A percentile compares a stretch with the other conserved stretches of the same genome.
These are phyloP conservation scores for Aporrectodea caliginosa DNA, from an alignment of 1,140 invertebrate genomes.

Conservation along the genomic window DNA sequence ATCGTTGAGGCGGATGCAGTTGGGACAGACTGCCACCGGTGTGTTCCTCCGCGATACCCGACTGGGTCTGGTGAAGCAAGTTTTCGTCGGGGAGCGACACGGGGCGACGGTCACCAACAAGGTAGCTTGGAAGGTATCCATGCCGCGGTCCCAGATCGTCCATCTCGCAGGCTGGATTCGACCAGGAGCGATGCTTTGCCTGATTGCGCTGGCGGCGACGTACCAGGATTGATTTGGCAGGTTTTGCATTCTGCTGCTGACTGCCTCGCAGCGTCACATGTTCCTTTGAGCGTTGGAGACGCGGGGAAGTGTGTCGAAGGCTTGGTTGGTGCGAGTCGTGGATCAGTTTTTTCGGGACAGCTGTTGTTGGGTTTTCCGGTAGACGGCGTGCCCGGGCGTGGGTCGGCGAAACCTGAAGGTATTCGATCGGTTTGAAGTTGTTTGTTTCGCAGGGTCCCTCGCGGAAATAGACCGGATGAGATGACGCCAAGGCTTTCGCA, in stretches of 20 bases:
- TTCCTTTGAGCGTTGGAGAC: neutral
- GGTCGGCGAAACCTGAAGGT: conserved; percentile 23
- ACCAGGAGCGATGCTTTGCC: conserved; percentile 11
- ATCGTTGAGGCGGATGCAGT: neutral
- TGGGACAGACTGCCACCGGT: neutral
- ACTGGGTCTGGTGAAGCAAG: neutral
- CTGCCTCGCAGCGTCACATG: neutral
- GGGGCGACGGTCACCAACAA: neutral
- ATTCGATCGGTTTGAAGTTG: conserved; percentile 7
- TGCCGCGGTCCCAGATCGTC: neutral
- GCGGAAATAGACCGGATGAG: neutral
- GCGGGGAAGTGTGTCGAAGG: neutral
- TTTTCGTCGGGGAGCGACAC: conserved; percentile 16
- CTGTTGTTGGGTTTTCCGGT: neutral
- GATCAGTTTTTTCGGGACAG: neutral
- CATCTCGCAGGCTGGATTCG: neutral
- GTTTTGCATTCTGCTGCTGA: neutral
- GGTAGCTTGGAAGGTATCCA: no score
- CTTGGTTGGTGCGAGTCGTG: neutral
- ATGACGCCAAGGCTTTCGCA: neutral
- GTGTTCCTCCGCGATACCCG: neutral
- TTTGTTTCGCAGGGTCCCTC: neutral
- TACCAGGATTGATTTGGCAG: conserved; percentile 15
- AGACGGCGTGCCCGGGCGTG: neutral
- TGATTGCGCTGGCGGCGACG: neutral